Evolutionary conservation across 1,140 invertebrate species (phyloP).

Genomic region (Drosophila rufa): DNA sequence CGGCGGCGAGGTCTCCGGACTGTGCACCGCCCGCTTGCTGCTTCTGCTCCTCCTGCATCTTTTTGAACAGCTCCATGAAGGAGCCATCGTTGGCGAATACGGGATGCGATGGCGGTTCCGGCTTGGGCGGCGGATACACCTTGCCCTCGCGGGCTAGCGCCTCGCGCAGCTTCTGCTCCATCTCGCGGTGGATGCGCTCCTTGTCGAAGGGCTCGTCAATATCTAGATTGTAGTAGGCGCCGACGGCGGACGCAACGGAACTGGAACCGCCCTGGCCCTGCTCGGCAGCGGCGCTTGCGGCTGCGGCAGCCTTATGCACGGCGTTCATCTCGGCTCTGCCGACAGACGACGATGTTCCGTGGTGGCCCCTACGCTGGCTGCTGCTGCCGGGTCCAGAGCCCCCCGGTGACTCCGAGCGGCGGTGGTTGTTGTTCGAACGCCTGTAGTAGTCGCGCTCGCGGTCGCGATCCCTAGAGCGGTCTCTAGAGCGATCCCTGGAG

Average conservation of each 20-base stretch:
- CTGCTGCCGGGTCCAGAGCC: slow-evolving; percentile 10
- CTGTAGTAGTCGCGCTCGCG: slow-evolving; percentile 39
- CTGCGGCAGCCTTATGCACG: slow-evolving; percentile 17
- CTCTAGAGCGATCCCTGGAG: slow-evolving; percentile 47
- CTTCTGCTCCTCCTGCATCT: slow-evolving; percentile 92
- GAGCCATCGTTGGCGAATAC: slow-evolving; percentile 94
- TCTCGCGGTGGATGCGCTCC: slow-evolving; percentile 83
- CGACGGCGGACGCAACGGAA: slow-evolving; percentile 55
- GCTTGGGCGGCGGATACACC: slow-evolving; percentile 83
- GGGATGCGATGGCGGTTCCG: slow-evolving; percentile 79
- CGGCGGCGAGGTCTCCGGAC: not conserved
- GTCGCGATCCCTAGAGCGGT: slow-evolving; percentile 45
- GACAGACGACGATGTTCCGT: not conserved
- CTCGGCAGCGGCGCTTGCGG: slow-evolving; percentile 3
- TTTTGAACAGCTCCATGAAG: slow-evolving; percentile 95
- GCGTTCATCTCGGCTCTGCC: slow-evolving; percentile 11
- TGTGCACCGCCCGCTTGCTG: slow-evolving; percentile 59
- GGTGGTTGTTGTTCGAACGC: slow-evolving; percentile 37
- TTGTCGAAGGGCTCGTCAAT: slow-evolving; percentile 80
- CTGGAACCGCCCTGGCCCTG: slow-evolving; percentile 26
- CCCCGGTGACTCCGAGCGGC: slow-evolving; percentile 37
- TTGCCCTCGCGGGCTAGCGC: slow-evolving; percentile 81
- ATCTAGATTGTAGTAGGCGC: slow-evolving; percentile 75
- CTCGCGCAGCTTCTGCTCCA: slow-evolving; percentile 78
- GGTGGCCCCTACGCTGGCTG: slow-evolving; percentile 21